Evolutionary conservation across 2,888 invertebrate genomes (phyloP).

Genomic region (Eudemis profundana): DNA sequence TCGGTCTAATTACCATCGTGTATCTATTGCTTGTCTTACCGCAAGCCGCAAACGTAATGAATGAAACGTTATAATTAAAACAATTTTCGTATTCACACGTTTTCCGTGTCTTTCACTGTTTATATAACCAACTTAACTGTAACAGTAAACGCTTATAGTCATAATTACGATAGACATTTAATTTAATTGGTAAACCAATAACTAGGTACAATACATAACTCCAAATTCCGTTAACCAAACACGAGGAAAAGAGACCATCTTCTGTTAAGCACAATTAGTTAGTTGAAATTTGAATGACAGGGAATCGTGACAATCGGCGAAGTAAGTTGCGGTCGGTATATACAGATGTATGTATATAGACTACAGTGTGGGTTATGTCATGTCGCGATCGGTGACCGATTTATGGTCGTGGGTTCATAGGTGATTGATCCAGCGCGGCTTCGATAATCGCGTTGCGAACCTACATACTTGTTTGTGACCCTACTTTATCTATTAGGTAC

Average conservation of each 20-base stretch:
- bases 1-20: background rate
- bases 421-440: conserved; percentile 62
- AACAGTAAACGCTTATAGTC: background rate
- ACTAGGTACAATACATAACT: background rate
- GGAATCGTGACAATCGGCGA: background rate
- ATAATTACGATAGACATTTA: background rate
- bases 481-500: background rate
- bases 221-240: background rate
- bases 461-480: conserved; percentile 6
- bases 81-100: background rate
- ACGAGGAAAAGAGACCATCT: background rate
- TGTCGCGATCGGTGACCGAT: conserved; percentile 61
- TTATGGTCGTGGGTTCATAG: conserved; percentile 64
- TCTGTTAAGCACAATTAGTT: background rate
- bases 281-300: background rate
- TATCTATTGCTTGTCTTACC: background rate
- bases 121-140: conserved; percentile 7
- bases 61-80: background rate
- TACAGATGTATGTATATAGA: background rate
- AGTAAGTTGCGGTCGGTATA: conserved; percentile 9
- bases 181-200: background rate
- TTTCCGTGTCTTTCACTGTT: conserved; percentile 2
- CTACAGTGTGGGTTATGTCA: conserved; percentile 50
- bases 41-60: background rate
- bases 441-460: conserved; percentile 50